A percentile compares a stretch with the other conserved stretches of the same genome.
These are phyloP conservation scores for Damaliscus lunatus DNA, from an alignment of 2,113 vertebrate genomes.

Conservation along the genomic window DNA sequence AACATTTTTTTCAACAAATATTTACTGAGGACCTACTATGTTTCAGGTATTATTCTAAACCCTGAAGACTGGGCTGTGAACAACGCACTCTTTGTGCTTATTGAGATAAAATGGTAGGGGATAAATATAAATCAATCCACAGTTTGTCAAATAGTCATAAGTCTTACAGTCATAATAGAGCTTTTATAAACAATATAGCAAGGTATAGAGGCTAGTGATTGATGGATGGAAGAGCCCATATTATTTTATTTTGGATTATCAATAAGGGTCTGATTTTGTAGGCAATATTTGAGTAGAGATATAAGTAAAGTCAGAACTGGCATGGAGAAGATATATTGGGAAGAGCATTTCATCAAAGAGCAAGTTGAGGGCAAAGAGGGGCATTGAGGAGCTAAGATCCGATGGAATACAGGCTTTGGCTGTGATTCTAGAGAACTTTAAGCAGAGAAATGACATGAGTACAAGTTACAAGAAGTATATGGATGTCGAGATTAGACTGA, in stretches of 20 bases:
- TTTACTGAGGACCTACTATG: conserved; percentile 26
- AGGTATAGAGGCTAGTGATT: neutral
- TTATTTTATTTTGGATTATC: neutral
- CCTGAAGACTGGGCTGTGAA: neutral
- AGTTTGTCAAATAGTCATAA: neutral
- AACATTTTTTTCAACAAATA: conserved; percentile 14
- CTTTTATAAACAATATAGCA: neutral
- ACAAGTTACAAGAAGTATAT: neutral
- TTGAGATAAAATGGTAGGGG: neutral
- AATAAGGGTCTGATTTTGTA: neutral
- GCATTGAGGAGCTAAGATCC: neutral
- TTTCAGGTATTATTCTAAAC: conserved; percentile 25
- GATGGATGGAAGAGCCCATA: neutral
- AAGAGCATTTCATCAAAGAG: neutral
- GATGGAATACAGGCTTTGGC: neutral
- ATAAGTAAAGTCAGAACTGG: neutral
- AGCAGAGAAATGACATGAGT: neutral
- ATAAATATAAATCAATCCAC: neutral
- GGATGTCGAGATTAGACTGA: neutral
- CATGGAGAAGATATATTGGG: neutral
- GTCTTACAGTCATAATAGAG: neutral
- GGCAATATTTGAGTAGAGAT: neutral
- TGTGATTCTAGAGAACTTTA: conserved; percentile 22
- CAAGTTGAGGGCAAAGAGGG: neutral
- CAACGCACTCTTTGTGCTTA: neutral